Evolutionary conservation across 2,113 vertebrate species (phyloP).

Genomic region (Indri indri): DNA sequence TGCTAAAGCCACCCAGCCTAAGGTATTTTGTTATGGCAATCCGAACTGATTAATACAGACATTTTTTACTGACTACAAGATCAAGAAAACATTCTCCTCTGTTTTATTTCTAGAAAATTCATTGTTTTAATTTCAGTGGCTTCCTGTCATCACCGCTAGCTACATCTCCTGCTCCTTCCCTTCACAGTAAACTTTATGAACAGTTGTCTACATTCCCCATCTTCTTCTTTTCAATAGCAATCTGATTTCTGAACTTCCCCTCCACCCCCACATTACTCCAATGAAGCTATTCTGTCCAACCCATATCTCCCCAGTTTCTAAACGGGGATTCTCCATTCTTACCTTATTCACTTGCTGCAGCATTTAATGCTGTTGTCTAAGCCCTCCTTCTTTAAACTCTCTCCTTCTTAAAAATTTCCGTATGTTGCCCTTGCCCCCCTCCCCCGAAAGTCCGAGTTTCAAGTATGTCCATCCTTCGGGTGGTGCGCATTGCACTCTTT

Average conservation of each 20-base stretch:
- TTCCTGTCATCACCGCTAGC: neutral
- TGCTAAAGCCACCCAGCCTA: neutral
- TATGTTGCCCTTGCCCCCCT: too few relatives aligned
- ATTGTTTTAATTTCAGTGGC: neutral
- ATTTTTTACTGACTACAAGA: neutral
- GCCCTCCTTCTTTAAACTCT: neutral
- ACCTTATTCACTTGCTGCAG: neutral
- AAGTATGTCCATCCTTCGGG: too few relatives aligned
- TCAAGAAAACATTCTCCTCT: neutral
- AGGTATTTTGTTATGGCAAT: neutral
- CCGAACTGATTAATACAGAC: neutral
- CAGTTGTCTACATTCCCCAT: neutral
- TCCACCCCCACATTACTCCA: neutral
- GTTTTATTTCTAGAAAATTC: neutral
- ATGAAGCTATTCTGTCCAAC: neutral
- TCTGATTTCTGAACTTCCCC: neutral
- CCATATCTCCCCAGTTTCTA: neutral
- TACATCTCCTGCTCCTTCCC: neutral
- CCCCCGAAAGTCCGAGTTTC: too few relatives aligned
- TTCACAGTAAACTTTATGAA: neutral
- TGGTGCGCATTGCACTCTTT: too few relatives aligned
- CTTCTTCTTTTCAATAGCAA: neutral
- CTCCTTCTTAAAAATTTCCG: neutral
- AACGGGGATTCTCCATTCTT: neutral
- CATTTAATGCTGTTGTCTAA: neutral